Evolutionary conservation across 1,140 invertebrate species (phyloP).

Genomic region (Phymastichus coffea): DNA sequence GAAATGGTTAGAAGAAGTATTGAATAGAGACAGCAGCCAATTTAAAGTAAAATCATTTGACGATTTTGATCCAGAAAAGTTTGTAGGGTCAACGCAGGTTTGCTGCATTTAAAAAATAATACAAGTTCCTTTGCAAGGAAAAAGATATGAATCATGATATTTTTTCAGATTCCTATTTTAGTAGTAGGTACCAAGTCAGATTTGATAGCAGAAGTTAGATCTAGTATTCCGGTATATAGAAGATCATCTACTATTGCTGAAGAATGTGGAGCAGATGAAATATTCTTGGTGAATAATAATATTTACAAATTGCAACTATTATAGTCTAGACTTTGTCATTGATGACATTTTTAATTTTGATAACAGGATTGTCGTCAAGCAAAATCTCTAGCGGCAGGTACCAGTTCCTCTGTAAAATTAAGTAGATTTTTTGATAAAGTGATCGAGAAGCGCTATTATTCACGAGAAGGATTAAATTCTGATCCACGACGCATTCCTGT

Average conservation of each 20-base stretch:
- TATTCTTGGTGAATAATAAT: conserved; percentile 66
- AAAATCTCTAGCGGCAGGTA: conserved; percentile 86
- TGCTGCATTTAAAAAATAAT: conserved; percentile 16
- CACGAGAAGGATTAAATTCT: conserved; percentile 55
- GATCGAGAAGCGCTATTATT: conserved; percentile 71
- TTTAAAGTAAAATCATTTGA: conserved; percentile 55
- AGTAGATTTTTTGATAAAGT: conserved; percentile 94
- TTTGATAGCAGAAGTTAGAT: conserved; percentile 71
- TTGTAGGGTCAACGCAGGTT: conserved; percentile 77
- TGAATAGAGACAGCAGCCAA: conserved; percentile 72
- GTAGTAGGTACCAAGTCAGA: conserved; percentile 93
- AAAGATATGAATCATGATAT: not conserved
- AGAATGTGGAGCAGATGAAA: conserved; percentile 92
- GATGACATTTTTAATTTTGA: not conserved
- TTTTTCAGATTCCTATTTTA: conserved; percentile 80
- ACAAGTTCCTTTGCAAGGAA: not conserved
- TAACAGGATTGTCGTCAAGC: conserved; percentile 73
- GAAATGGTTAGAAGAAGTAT: conserved; percentile 90
- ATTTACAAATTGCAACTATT: conserved; percentile 3
- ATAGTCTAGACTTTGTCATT: conserved; percentile 19
- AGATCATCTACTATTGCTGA: conserved; percentile 78
- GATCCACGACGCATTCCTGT: conserved; percentile 58
- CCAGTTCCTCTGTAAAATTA: conserved; percentile 87
- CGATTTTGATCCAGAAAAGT: conserved; percentile 89
- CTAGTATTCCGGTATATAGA: conserved; percentile 60